Evolutionary conservation across 2,113 vertebrate species (phyloP).

Genomic region (Microcebus murinus): DNA sequence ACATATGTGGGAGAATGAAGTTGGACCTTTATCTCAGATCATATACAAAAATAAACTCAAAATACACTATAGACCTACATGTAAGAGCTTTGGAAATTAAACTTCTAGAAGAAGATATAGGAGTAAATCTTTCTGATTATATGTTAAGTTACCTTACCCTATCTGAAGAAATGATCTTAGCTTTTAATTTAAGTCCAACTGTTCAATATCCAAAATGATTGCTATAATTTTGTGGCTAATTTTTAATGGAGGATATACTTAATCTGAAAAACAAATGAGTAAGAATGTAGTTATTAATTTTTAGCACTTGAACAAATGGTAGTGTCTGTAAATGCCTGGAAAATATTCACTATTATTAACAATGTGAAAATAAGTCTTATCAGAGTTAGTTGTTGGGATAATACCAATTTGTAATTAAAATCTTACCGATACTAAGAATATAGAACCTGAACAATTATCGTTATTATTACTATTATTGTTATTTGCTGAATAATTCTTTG

Average conservation of each 20-base stretch:
- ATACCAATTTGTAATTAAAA: background rate
- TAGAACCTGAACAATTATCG: background rate
- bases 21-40: background rate
- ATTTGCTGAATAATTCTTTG: background rate
- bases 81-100: background rate
- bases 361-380: background rate
- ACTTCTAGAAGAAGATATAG: background rate
- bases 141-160: background rate
- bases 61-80: background rate
- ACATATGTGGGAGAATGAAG: background rate
- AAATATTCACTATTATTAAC: background rate
- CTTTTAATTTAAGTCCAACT: background rate
- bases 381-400: background rate
- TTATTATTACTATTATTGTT: background rate
- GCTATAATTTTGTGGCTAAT: background rate
- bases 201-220: background rate
- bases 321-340: background rate
- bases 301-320: background rate
- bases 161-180: background rate
- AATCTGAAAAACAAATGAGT: background rate
- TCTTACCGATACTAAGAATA: background rate
- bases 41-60: background rate
- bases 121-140: background rate
- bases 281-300: background rate
- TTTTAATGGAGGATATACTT: background rate